Evolutionary conservation across 2,113 vertebrate species (phyloP).

Genomic region (Drymodes brunneopygia): DNA sequence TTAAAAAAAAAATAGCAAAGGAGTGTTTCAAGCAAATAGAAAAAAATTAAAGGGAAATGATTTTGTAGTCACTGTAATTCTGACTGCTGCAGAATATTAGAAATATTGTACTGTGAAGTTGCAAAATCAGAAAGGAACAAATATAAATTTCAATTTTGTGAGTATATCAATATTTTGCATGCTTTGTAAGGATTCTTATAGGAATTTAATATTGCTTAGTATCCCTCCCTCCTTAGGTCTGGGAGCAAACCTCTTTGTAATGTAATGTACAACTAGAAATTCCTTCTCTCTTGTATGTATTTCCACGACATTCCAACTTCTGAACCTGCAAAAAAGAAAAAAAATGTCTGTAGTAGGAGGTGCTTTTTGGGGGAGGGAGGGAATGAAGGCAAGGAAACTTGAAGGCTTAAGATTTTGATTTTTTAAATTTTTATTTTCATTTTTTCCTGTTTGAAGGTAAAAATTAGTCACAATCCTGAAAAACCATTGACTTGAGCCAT

Average conservation of each 20-base stretch:
- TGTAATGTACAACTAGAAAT: slow-evolving; percentile 52
- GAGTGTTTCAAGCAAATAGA: background rate
- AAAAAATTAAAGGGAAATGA: background rate
- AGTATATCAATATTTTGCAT: slow-evolving; percentile 64
- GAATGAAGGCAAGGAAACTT: slow-evolving; percentile 26
- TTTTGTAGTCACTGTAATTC: slow-evolving; percentile 27
- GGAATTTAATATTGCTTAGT: slow-evolving; percentile 60
- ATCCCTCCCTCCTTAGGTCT: slow-evolving; percentile 48
- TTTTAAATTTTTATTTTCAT: background rate
- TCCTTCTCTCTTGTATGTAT: slow-evolving; percentile 57
- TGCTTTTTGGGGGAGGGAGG: slow-evolving; percentile 31
- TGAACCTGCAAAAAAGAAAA: background rate
- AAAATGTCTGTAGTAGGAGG: slow-evolving; percentile 1
- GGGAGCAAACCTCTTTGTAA: slow-evolving; percentile 58
- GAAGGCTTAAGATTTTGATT: slow-evolving; percentile 5
- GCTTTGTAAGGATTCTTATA: slow-evolving; percentile 58
- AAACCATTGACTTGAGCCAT: background rate
- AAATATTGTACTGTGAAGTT: slow-evolving; percentile 52
- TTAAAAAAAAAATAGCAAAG: background rate
- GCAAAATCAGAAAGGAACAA: slow-evolving; percentile 23
- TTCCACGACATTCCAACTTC: slow-evolving; percentile 48
- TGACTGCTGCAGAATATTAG: slow-evolving; percentile 38
- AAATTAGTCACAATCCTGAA: background rate
- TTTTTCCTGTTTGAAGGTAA: slow-evolving; percentile 24
- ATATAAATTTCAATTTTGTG: slow-evolving; percentile 48